Conservation (phyloP, 2,888 invertebrate genomes). For the Cheilosia urbana region DNA sequence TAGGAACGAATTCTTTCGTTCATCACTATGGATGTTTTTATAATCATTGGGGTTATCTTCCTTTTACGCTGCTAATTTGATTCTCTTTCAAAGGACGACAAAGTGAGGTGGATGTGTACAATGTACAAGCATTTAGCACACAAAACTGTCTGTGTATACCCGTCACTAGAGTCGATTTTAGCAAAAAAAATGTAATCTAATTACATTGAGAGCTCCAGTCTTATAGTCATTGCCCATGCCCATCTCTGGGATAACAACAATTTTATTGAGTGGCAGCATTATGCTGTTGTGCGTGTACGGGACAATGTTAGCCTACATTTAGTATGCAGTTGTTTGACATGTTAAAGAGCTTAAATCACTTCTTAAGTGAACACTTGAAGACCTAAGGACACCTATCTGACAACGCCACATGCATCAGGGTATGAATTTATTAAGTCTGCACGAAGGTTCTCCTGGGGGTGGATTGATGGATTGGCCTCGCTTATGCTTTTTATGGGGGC, state of each 20-base stretch:
- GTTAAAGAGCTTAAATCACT: constrained; percentile 33
- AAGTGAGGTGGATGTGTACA: neutral
- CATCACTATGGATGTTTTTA: constrained; percentile 11
- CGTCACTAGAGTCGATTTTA: constrained; percentile 15
- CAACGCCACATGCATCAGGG: constrained; percentile 37
- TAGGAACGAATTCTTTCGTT: constrained; percentile 50
- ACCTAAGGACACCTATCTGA: constrained; percentile 23
- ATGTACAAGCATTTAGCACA: too few relatives aligned
- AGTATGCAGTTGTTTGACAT: constrained; percentile 1
- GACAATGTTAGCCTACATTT: constrained; percentile 13
- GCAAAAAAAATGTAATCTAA: constrained; percentile 51
- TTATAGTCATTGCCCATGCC: constrained; percentile 34
- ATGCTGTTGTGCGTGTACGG: constrained; percentile 3
- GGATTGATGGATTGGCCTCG: constrained; percentile 33
- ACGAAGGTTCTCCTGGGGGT: constrained; percentile 6
- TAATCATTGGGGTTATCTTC: constrained; percentile 26
- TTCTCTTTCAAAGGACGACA: constrained; percentile 7
- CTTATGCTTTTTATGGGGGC: constrained; percentile 8
- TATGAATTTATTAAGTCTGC: constrained; percentile 9
- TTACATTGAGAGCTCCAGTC: constrained; percentile 40
- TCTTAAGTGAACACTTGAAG: constrained; percentile 46
- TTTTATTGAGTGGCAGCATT: constrained; percentile 46
- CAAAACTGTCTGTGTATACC: too few relatives aligned
- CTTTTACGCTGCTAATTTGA: constrained; percentile 26
- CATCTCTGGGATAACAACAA: constrained; percentile 45